Percentiles rank a stretch among this genome's conserved stretches.
These are phyloP conservation scores for Epinotia brunnichana DNA, from an alignment of 2,888 invertebrate genomes.

Conservation along the genomic window DNA sequence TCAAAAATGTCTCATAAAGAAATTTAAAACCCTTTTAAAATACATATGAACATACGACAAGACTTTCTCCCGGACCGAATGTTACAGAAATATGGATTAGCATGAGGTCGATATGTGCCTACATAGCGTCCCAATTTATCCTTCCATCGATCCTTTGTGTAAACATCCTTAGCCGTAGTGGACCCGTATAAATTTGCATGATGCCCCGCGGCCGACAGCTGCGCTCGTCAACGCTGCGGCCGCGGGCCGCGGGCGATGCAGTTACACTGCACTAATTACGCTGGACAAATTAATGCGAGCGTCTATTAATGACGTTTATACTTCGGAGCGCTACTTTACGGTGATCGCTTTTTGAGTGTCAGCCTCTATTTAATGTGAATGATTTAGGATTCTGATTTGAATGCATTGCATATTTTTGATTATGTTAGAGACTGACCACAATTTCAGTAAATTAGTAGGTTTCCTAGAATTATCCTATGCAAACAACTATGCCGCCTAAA, in stretches of 20 bases:
- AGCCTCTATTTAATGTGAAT: background rate
- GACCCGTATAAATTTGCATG: conserved; percentile 31
- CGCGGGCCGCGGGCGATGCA: conserved; percentile 19
- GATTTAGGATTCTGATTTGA: background rate
- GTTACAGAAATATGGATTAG: background rate
- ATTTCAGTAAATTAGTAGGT: too few relatives aligned
- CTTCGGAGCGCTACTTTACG: background rate
- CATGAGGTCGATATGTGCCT: background rate
- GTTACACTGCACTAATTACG: conserved; percentile 30
- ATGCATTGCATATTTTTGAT: too few relatives aligned
- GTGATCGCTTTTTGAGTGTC: background rate
- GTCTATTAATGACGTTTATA: background rate
- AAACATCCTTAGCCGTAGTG: conserved; percentile 13
- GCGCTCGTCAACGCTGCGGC: conserved; percentile 29
- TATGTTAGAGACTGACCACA: too few relatives aligned
- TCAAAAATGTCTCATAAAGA: too few relatives aligned
- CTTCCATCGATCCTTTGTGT: background rate
- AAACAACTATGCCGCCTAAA: too few relatives aligned
- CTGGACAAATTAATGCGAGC: background rate
- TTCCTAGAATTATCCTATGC: too few relatives aligned
- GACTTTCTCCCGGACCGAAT: background rate
- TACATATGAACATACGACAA: background rate
- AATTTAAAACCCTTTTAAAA: background rate
- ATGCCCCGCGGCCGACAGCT: conserved; percentile 31
- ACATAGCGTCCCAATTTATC: background rate